A percentile compares a stretch with the other conserved stretches of the same genome.
Conservation (phyloP, 2,797 vertebrate species). For the Acanthornis magna region DNA sequence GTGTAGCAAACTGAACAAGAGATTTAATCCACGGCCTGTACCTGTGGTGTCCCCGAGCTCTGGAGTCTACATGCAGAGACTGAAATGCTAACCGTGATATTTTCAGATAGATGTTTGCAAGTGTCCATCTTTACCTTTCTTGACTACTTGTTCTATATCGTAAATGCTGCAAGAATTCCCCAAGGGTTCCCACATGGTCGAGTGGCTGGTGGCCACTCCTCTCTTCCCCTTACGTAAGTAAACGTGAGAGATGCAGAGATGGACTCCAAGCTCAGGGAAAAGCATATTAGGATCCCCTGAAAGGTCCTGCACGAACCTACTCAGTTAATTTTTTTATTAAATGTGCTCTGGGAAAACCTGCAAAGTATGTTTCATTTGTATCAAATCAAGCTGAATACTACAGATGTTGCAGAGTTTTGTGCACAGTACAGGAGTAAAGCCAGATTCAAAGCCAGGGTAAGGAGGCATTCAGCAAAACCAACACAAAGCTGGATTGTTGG, state of each 20-base stretch:
- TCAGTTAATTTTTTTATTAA: not conserved
- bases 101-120: not conserved
- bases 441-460: not conserved
- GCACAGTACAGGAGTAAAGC: not conserved
- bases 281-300: not conserved
- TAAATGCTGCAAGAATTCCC: not conserved
- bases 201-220: not conserved
- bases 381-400: not conserved
- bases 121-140: not conserved
- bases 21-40: not conserved
- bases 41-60: not conserved
- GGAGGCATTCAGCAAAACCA: not conserved
- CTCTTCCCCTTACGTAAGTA: not conserved
- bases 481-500: not conserved
- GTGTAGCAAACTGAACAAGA: not conserved
- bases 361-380: not conserved
- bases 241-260: not conserved
- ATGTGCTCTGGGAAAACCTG: not conserved
- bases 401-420: not conserved
- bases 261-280: not conserved
- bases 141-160: not conserved
- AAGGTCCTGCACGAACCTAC: not conserved
- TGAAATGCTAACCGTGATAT: not conserved
- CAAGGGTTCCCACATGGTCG: not conserved
- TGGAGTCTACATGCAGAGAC: not conserved